These are phyloP conservation scores for Monopis laevigella DNA, from an alignment of 2,888 invertebrate genomes.

Conservation along the genomic window DNA sequence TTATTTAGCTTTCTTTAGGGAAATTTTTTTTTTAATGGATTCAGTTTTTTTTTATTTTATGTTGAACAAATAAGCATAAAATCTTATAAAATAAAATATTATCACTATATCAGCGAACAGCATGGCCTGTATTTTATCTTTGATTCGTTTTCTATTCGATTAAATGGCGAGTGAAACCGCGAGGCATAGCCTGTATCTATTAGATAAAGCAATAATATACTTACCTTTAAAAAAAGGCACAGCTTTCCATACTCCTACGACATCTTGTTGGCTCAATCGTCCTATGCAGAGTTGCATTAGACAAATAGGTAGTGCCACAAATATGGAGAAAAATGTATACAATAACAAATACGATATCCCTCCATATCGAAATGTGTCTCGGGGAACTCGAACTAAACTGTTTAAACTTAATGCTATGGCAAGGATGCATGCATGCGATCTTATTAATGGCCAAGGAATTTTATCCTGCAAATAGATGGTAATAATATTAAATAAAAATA, in stretches of 20 bases:
- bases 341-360: slow-evolving; percentile 64
- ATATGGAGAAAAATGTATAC: slow-evolving; percentile 50
- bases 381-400: slow-evolving; percentile 68
- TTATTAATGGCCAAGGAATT: slow-evolving; percentile 33
- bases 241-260: slow-evolving; percentile 71
- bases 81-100: neutral
- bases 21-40: too few species aligned
- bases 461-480: slow-evolving; percentile 29
- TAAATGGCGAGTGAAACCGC: too few species aligned
- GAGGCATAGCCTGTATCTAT: too few species aligned
- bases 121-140: too few species aligned
- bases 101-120: neutral
- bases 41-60: neutral
- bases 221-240: slow-evolving; percentile 73
- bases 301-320: slow-evolving; percentile 65
- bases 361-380: slow-evolving; percentile 50
- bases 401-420: slow-evolving; percentile 66
- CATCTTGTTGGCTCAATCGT: slow-evolving; percentile 72
- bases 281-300: slow-evolving; percentile 71
- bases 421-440: slow-evolving; percentile 54
- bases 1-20: too few species aligned
- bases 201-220: too few species aligned
- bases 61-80: neutral
- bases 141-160: too few species aligned
- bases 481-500: too few species aligned